Evolutionary conservation across 2,113 vertebrate genomes (phyloP).

Genomic region (Daubentonia madagascariensis): DNA sequence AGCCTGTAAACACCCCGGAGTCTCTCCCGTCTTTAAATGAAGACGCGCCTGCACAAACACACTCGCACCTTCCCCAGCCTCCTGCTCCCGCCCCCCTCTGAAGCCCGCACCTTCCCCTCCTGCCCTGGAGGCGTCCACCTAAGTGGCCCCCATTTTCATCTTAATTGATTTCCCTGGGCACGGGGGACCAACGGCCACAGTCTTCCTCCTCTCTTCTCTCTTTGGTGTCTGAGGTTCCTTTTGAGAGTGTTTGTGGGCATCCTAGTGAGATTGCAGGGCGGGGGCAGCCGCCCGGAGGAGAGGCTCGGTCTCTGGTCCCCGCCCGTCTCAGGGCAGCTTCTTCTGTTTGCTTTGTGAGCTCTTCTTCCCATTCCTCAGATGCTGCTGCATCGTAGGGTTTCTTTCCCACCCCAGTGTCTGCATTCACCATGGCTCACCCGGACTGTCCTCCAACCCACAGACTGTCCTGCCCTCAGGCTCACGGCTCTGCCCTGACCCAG

Average conservation of each 20-base stretch:
- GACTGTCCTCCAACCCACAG: background rate
- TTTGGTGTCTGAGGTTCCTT: background rate
- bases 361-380: rapidly evolving
- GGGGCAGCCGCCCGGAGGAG: background rate
- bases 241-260: background rate
- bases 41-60: background rate
- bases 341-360: background rate
- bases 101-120: background rate
- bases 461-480: background rate
- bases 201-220: background rate
- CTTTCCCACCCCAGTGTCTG: rapidly evolving
- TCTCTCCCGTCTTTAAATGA: background rate
- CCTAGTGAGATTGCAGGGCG: background rate
- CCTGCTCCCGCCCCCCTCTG: background rate
- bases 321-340: background rate
- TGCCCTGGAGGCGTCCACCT: background rate
- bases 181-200: background rate
- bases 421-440: rapidly evolving
- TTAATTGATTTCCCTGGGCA: rapidly evolving
- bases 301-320: background rate
- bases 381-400: rapidly evolving
- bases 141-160: rapidly evolving
- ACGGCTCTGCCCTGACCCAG: background rate
- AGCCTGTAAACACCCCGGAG: background rate
- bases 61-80: background rate